Percentiles rank a stretch among this genome's conserved stretches.
phyloP scores from a whole-genome alignment of 2,113 vertebrate genomes.

The Seriola dumerili region DNA sequence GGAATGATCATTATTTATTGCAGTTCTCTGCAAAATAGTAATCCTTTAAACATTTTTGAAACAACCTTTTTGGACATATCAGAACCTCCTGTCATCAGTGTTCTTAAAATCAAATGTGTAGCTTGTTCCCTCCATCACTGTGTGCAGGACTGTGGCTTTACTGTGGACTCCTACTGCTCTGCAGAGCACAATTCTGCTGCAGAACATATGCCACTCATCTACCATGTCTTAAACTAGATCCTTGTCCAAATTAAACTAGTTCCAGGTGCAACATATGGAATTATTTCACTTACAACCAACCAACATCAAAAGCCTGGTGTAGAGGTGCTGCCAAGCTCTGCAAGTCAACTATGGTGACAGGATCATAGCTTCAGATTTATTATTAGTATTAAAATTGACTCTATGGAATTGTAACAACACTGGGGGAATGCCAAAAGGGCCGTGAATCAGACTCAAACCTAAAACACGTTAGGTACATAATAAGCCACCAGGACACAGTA shows the following conservation, averaged over 20 bases:
- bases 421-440: background rate
- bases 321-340: conserved; percentile 39
- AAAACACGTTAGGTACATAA: background rate
- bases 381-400: background rate
- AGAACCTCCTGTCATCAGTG: background rate
- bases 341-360: conserved; percentile 32
- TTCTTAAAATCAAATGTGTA: conserved; percentile 2
- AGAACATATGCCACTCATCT: conserved; percentile 58
- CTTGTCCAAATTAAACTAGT: conserved; percentile 54
- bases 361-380: conserved; percentile 34
- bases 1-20: background rate
- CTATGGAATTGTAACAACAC: conserved; percentile 11
- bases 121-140: background rate
- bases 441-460: background rate
- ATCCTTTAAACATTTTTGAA: background rate
- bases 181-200: conserved; percentile 15
- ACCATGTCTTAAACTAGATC: conserved; percentile 34
- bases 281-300: conserved; percentile 43
- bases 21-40: background rate
- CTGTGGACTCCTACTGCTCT: conserved; percentile 18
- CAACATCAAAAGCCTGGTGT: conserved; percentile 38
- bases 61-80: background rate
- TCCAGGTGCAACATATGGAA: conserved; percentile 66
- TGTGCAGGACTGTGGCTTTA: background rate
- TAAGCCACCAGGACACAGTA: background rate